Percentiles rank a stretch among this genome's conserved stretches.
Conservation (phyloP, 2,888 invertebrate genomes). For the Phanerotoma sp. region DNA sequence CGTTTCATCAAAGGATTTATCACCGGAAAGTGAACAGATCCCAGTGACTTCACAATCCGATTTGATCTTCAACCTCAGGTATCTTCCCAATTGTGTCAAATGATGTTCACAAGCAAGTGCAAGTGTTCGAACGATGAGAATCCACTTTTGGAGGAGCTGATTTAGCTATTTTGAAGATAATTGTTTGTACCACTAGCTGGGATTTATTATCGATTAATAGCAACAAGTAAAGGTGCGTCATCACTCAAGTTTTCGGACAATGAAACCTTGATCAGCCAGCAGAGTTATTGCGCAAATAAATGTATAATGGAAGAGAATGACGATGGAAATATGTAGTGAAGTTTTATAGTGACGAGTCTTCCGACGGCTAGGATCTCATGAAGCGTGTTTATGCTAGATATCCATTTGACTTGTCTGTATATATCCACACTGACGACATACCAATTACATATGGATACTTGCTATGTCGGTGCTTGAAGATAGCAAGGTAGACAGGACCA, state of each 20-base stretch:
- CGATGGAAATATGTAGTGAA: neutral
- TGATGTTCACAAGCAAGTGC: no score
- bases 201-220: neutral
- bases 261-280: constrained; percentile 2
- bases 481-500: constrained; percentile 41
- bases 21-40: no score
- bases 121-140: no score
- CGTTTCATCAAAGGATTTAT: no score
- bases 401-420: neutral
- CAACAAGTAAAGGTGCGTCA: constrained; percentile 8
- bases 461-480: constrained; percentile 50
- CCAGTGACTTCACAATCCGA: no score
- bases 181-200: neutral
- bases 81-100: no score
- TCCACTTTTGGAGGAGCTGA: no score
- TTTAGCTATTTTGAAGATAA: no score
- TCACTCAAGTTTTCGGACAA: constrained; percentile 5
- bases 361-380: neutral
- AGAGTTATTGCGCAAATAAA: neutral
- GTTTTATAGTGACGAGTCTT: neutral
- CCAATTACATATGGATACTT: constrained; percentile 13
- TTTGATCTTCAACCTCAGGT: no score
- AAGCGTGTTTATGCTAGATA: neutral
- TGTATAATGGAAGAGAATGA: constrained; percentile 8
- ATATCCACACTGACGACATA: no score